Evolutionary conservation across 2,888 invertebrate species (phyloP), one percentile per base, ranked within the genome.

Genomic region (Eueremaeus valkanovi): DNA sequence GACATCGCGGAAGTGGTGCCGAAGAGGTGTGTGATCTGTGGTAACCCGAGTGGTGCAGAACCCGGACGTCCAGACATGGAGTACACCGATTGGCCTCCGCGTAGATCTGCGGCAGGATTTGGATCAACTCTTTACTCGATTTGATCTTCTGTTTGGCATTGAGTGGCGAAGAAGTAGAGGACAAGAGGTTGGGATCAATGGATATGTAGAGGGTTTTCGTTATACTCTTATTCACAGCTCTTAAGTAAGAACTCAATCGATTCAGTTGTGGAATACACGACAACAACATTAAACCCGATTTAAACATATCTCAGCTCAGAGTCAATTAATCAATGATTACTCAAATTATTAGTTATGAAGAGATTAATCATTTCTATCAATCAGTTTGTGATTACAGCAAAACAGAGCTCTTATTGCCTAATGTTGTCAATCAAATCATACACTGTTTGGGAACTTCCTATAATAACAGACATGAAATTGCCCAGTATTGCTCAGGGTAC

Each of bases 151-250:
- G 27, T 75, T 40, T 3, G 11, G 40, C 27, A 21, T 49, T n/a
- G 18, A 45, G 55, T 16, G 27, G 36, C 1, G 76, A 51, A 21
- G 16, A 16, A 8, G 51, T 16, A 6, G 16, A n/a, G n/a, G 51
- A 51, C 51, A 51, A 51, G 9, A 51, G n/a, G 55, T 76, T 76
- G 0, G 78, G 76, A 63, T 78, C 78, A 40, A 78, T 45, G 49
- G 77, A 78, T n/a, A 78, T 72, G 68, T 78, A 78, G 16, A 78
- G 66, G 21, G 77, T 73, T 13, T 77, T 74, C 8, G 58, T n/a
- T 49, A 78, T 70, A 21, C 66, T 73, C 45, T 76, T 36, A 51
- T 75, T 77, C 18, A 75, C 78, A 31, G 24, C 45, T 51, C 66
- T 74, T 73, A 78, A 68, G 45, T 78, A 78, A 58, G 42, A 13